These are phyloP conservation scores for Lottia scabra DNA, from an alignment of 2,888 invertebrate genomes.

Conservation along the genomic window DNA sequence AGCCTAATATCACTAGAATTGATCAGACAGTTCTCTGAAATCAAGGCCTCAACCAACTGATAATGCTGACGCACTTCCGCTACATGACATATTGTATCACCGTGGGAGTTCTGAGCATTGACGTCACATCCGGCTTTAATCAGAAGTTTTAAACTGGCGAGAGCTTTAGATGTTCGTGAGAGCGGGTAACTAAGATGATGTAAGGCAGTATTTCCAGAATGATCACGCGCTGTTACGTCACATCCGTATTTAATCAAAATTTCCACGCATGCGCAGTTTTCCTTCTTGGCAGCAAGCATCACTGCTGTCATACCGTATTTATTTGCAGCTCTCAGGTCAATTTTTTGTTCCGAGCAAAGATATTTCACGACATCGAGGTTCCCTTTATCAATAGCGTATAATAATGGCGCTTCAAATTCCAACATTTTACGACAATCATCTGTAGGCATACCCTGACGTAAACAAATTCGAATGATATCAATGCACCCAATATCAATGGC, in stretches of 20 bases:
- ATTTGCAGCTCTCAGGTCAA: neutral
- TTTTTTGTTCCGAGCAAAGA: neutral
- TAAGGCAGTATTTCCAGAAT: neutral
- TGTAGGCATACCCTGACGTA: too few species aligned
- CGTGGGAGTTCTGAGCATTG: neutral
- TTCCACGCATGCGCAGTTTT: neutral
- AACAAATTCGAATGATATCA: too few species aligned
- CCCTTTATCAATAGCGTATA: neutral
- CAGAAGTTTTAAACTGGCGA: neutral
- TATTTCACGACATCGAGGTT: neutral
- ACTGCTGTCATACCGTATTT: neutral
- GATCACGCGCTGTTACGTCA: neutral
- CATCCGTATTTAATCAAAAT: neutral
- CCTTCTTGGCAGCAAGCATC: neutral
- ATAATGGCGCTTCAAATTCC: neutral
- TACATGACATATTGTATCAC: neutral
- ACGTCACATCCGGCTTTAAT: neutral
- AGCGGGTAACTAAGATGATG: neutral
- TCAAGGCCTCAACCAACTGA: neutral
- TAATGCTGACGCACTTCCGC: neutral
- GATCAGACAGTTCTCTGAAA: neutral
- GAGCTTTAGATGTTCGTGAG: neutral
- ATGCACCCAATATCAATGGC: too few species aligned
- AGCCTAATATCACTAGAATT: neutral
- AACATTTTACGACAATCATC: too few species aligned